Evolutionary conservation across 1,140 invertebrate genomes (phyloP).

Genomic region (Heliconius congener): DNA sequence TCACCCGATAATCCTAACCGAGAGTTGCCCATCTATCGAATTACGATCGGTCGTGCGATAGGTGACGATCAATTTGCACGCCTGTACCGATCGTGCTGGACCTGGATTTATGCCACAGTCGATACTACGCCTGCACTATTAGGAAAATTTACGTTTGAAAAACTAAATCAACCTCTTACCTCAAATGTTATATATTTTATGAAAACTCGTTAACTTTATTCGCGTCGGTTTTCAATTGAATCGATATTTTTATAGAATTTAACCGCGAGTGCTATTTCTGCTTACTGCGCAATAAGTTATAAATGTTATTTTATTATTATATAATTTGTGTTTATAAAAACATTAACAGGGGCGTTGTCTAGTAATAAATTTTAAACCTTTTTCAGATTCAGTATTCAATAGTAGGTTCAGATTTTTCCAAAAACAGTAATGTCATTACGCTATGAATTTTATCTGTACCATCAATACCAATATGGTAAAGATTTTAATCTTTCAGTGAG

Average conservation of each 20-base stretch:
- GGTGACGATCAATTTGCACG: conserved; percentile 34
- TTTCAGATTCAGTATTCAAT: too few relatives aligned
- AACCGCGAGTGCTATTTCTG: neutral
- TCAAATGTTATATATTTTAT: conserved; percentile 11
- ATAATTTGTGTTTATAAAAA: neutral
- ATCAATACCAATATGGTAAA: too few relatives aligned
- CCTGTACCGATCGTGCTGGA: conserved; percentile 22
- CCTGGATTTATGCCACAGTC: conserved; percentile 21
- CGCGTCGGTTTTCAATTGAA: conserved; percentile 4
- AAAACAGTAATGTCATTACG: too few relatives aligned
- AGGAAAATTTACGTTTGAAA: neutral
- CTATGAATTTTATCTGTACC: too few relatives aligned
- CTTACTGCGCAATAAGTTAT: neutral
- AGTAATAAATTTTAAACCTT: neutral
- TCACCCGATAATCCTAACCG: conserved; percentile 28
- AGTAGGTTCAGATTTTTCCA: too few relatives aligned
- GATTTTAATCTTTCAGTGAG: too few relatives aligned
- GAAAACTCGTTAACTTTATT: neutral
- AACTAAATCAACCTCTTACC: neutral
- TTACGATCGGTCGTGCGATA: conserved; percentile 40
- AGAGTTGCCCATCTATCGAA: conserved; percentile 39
- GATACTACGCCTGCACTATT: conserved; percentile 6
- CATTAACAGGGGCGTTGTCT: too few relatives aligned
- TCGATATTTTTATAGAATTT: neutral
- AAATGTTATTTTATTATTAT: neutral